phyloP scores from a whole-genome alignment of 2,888 invertebrate species.

The Synanthedon andrenaeformis region DNA sequence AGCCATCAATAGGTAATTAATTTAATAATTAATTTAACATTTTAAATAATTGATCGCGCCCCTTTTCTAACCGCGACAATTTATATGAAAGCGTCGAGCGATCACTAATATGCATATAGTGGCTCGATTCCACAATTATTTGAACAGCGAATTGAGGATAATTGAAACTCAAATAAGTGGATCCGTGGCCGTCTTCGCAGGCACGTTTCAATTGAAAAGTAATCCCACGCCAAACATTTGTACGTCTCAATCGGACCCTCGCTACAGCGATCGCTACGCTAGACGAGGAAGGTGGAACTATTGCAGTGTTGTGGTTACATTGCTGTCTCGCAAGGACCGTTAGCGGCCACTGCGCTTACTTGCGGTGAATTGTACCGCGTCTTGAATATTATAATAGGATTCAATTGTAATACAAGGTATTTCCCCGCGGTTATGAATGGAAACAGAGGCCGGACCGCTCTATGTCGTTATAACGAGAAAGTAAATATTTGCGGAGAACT shows the following conservation, averaged over 20 bases:
- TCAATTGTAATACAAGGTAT: slow-evolving; percentile 4
- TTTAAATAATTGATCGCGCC: no score
- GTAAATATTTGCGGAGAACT: not conserved
- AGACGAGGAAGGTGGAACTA: not conserved
- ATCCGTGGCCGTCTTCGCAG: slow-evolving; percentile 54
- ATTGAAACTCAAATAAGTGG: slow-evolving; percentile 64
- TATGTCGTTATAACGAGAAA: slow-evolving; percentile 31
- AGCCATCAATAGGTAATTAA: no score
- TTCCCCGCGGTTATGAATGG: slow-evolving; percentile 44
- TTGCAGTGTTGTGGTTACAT: not conserved
- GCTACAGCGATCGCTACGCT: slow-evolving; percentile 14
- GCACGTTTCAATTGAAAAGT: slow-evolving; percentile 68
- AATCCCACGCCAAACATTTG: slow-evolving; percentile 64
- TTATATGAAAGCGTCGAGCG: no score
- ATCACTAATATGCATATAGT: slow-evolving; percentile 39
- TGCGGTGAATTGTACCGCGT: no score
- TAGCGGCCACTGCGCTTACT: no score
- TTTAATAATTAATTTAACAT: no score
- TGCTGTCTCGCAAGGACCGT: not conserved
- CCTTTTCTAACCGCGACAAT: no score
- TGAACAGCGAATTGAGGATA: slow-evolving; percentile 49
- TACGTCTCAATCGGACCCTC: slow-evolving; percentile 51
- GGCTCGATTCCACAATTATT: slow-evolving; percentile 47
- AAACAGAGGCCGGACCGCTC: slow-evolving; percentile 32
- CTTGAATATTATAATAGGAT: not conserved